Conservation (phyloP, 1,140 invertebrate species). For the Zaprionus davidi region DNA sequence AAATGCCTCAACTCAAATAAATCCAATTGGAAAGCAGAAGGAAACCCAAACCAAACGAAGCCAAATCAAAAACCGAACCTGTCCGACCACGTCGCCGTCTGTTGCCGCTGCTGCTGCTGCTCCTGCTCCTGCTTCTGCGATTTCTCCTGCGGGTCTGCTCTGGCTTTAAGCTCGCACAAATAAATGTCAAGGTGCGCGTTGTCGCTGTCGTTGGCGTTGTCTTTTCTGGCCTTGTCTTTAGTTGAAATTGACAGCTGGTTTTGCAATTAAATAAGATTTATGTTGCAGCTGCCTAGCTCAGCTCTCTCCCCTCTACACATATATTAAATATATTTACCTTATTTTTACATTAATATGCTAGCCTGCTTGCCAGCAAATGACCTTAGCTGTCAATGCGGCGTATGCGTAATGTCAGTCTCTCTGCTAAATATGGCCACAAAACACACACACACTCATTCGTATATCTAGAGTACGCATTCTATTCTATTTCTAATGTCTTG, state of each 20-base stretch:
- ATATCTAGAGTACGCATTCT: slow-evolving; percentile 8
- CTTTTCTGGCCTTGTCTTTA: slow-evolving; percentile 43
- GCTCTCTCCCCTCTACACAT: not conserved
- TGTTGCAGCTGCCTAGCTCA: slow-evolving; percentile 44
- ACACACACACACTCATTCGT: too few relatives aligned
- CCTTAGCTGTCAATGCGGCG: slow-evolving; percentile 46
- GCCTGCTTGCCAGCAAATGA: slow-evolving; percentile 16
- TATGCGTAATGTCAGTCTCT: slow-evolving; percentile 30
- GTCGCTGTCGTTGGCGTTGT: slow-evolving; percentile 28
- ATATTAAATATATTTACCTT: slow-evolving; percentile 27
- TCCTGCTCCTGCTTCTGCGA: not conserved
- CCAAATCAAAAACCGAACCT: slow-evolving; percentile 9
- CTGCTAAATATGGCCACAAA: not conserved
- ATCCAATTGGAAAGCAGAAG: slow-evolving; percentile 50
- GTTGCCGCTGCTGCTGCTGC: not conserved
- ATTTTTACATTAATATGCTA: slow-evolving; percentile 41
- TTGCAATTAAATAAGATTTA: slow-evolving; percentile 82
- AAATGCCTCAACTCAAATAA: slow-evolving; percentile 50
- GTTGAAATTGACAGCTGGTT: slow-evolving; percentile 78
- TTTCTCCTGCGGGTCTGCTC: not conserved
- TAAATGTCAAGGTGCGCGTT: slow-evolving; percentile 68
- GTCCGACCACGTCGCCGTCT: slow-evolving; percentile 31
- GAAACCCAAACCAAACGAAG: slow-evolving; percentile 14
- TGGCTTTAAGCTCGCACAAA: slow-evolving; percentile 49
- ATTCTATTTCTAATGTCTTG: not conserved